Evolutionary conservation across 2,113 vertebrate genomes (phyloP).

Genomic region (Dipodomys merriami): DNA sequence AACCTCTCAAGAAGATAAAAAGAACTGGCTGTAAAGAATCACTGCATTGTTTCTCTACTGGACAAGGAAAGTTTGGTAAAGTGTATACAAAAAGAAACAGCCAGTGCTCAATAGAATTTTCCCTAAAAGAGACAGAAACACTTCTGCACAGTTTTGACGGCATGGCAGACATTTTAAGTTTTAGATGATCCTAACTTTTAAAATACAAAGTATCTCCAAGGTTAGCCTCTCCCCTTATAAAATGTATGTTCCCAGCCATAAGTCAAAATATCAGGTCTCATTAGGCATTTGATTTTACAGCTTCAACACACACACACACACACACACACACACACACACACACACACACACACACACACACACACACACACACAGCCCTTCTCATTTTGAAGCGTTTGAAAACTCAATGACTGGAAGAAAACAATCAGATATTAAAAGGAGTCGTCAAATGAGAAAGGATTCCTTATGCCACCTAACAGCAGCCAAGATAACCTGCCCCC

Average conservation of each 20-base stretch:
- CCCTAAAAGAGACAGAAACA: neutral
- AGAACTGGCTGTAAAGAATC: constrained; percentile 69
- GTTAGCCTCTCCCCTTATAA: neutral
- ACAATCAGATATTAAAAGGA: constrained; percentile 8
- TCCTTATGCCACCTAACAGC: neutral
- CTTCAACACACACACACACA: constrained; percentile 38
- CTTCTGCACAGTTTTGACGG: constrained; percentile 11
- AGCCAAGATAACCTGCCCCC: constrained; percentile 1
- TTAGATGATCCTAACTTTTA: constrained; percentile 17
- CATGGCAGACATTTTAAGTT: constrained; percentile 40
- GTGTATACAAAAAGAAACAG: constrained; percentile 21
- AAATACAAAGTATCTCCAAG: constrained; percentile 26
- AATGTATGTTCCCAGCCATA: neutral
- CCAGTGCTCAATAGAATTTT: neutral
- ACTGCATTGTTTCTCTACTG: constrained; percentile 59
- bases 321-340: neutral
- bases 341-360: constrained; percentile 51
- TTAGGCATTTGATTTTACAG: neutral
- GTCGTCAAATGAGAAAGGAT: constrained; percentile 26
- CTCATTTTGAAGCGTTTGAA: neutral
- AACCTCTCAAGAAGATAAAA: constrained; percentile 71
- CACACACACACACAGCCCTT: neutral
- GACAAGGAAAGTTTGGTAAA: constrained; percentile 60
- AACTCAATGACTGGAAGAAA: neutral
- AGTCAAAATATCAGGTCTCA: neutral